Base-by-base conservation (phyloP, 1,140 invertebrate species). In the Drosophila virilis region DNA sequence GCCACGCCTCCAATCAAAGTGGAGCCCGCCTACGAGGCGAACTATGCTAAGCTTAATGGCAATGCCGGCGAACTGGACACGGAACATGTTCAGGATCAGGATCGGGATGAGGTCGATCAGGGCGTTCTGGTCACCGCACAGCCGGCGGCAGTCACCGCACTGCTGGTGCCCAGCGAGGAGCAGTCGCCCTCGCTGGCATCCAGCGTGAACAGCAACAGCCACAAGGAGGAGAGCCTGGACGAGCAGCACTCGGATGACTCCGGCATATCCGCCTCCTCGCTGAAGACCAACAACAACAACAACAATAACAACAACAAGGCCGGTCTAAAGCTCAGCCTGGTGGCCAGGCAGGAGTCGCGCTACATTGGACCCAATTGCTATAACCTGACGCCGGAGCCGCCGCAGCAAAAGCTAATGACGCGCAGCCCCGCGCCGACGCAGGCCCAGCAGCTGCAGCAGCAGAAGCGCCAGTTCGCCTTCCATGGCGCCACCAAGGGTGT, bases 401-500 rank as follows among this genome's bases (percentile, higher is more conserved):
- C 91, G 55, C 91, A 79, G 77, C 93, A 78, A 78, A 94, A 92
- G 90, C 93, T 89, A 1, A 80, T 95, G 12, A 94, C 94, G 42
- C 92, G 94, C 45, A 94, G 22, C 22, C 22, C 22, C 22, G 22
- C 94, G 1, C 93, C 94, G 1, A 94, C 94, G 3, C 22, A 28
- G 22, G 94, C 94, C 1, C 94, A 94, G 0, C 94, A 95, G 94
- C 52, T 78, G 93, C 40, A 93, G 80, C 74, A 91, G 74, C 54
- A 93, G 28, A 86, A 88, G 62, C 80, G 94, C 38, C 93, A 94
- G 46, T 95, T 95, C 61, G 93, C 94, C 0, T 94, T 94, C 0
- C 93, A 93, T 59, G 94, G 93, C 0, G 94, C 94, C n/a, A 95
- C 95, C 50, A 95, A 95, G 81, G 95, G 95, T 1, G 93, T 96